Evolutionary conservation across 2,888 invertebrate species (phyloP).

Genomic region (Serripes groenlandicus): DNA sequence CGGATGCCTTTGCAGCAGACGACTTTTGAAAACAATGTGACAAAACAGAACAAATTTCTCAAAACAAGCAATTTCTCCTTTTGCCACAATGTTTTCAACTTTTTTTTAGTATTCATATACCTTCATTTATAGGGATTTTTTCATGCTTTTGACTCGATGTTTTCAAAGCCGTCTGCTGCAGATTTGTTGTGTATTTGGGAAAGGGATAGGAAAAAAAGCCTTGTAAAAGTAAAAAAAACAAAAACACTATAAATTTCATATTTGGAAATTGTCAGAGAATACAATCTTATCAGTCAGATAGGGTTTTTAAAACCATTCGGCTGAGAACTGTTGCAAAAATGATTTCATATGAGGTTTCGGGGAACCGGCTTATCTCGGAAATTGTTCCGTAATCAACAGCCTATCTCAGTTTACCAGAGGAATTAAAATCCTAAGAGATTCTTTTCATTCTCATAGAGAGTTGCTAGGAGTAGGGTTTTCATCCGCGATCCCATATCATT

Average conservation of each 20-base stretch:
- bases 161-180: too few relatives aligned
- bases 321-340: conserved; percentile 55
- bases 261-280: conserved; percentile 49
- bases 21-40: too few relatives aligned
- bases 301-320: conserved; percentile 58
- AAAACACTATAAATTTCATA: too few relatives aligned
- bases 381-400: conserved; percentile 63
- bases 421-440: conserved; percentile 66
- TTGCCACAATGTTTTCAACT: background rate
- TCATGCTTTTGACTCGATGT: too few relatives aligned
- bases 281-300: conserved; percentile 60
- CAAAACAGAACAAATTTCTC: background rate
- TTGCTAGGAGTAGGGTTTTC: conserved; percentile 61
- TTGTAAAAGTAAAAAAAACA: too few relatives aligned
- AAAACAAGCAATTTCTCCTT: background rate
- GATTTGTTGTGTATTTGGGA: too few relatives aligned
- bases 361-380: conserved; percentile 61
- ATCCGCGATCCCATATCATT: conserved; percentile 55
- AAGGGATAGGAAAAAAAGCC: too few relatives aligned
- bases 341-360: conserved; percentile 55
- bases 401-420: conserved; percentile 62
- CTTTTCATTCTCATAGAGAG: conserved; percentile 56
- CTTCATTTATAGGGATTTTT: too few relatives aligned
- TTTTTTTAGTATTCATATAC: too few relatives aligned
- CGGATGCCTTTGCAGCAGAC: too few relatives aligned